Base-by-base conservation (phyloP, 1,140 invertebrate genomes). In the Lasioglossum albipes region DNA sequence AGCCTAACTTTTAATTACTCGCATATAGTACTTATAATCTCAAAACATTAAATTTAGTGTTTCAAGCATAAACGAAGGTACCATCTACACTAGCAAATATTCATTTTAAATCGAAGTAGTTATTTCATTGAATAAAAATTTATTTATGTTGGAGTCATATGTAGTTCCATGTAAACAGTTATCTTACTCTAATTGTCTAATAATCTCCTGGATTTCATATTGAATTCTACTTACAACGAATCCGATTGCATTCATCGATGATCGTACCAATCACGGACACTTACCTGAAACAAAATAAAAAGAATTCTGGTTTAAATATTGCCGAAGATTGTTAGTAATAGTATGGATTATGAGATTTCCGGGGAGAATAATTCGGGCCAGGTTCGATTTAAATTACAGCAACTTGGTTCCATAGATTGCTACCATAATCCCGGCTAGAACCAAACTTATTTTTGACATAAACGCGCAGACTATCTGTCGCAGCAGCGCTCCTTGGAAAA, bases 231-330 rank as follows among this genome's bases (percentile, higher is more conserved):
- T 59, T 59, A 59, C 57, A 6, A 59, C 18, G n/a, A 7, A n/a
- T n/a, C 3, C n/a, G 57, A 7, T n/a, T 59, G 57, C 7, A 9
- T 59, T n/a, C 7, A 6, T n/a, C 20, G 7, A 9, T 20, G 52
- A n/a, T 59, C n/a, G n/a, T n/a, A 20, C 57, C 7, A 59, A 59
- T 59, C 20, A 9, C n/a, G 7, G 20, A 9, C 65, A 45, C 66
- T 68, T 68, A 68, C 66, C 66, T 68, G 42, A 68, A 68, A 68
- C 66, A 68, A 16, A 68, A 68, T 27, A 27, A 3, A 16, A 27
- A 27, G 45, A 10, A 27, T 9, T 16, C 16, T 66, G 2, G 20
- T 36, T 36, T 20, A 36, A 22, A 12, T 27, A 4, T 22, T n/a
- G n/a, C 13, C 16, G 9, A 0, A 54, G 18, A 54, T 54, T 18